These are phyloP conservation scores for Seison nebaliae DNA, from an alignment of 1,140 invertebrate species.

Conservation along the genomic window DNA sequence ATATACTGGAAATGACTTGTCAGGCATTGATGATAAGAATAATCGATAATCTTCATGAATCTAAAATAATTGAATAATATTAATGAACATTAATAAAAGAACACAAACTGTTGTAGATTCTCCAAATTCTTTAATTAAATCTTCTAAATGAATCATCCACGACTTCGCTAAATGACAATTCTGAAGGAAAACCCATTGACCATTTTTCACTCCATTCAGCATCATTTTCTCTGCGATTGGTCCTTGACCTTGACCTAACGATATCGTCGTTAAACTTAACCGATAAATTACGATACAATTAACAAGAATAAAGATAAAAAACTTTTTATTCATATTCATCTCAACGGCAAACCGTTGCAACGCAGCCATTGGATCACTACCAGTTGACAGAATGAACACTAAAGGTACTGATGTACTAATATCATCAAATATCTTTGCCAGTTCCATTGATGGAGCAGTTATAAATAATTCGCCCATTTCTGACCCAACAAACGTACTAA, in stretches of 20 bases:
- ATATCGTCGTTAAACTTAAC: slow-evolving; percentile 30
- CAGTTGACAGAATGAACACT: slow-evolving; percentile 28
- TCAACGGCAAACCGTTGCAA: slow-evolving; percentile 42
- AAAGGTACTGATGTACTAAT: slow-evolving; percentile 25
- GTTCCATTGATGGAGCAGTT: slow-evolving; percentile 41
- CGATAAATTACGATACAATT: background rate
- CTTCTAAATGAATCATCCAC: slow-evolving; percentile 29
- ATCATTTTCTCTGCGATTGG: slow-evolving; percentile 29
- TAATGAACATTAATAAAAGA: no score
- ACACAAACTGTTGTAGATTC: no score
- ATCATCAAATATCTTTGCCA: slow-evolving; percentile 39
- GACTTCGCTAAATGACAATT: slow-evolving; percentile 29
- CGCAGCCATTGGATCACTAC: slow-evolving; percentile 33
- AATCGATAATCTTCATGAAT: slow-evolving; percentile 26
- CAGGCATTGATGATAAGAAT: slow-evolving; percentile 28
- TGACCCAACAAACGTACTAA: slow-evolving; percentile 45
- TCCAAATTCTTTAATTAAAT: slow-evolving; percentile 22
- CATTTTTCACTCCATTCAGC: slow-evolving; percentile 19
- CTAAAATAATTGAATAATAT: slow-evolving; percentile 19
- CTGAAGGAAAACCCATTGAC: slow-evolving; percentile 26
- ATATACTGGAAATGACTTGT: slow-evolving; percentile 25
- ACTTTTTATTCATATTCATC: slow-evolving; percentile 24
- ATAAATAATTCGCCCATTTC: slow-evolving; percentile 49
- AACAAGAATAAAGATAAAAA: slow-evolving; percentile 11
- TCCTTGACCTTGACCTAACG: slow-evolving; percentile 30